Percentiles rank a stretch among this genome's conserved stretches.
phyloP scores from a whole-genome alignment of 2,797 vertebrate species.

The Eulemur rubriventer region DNA sequence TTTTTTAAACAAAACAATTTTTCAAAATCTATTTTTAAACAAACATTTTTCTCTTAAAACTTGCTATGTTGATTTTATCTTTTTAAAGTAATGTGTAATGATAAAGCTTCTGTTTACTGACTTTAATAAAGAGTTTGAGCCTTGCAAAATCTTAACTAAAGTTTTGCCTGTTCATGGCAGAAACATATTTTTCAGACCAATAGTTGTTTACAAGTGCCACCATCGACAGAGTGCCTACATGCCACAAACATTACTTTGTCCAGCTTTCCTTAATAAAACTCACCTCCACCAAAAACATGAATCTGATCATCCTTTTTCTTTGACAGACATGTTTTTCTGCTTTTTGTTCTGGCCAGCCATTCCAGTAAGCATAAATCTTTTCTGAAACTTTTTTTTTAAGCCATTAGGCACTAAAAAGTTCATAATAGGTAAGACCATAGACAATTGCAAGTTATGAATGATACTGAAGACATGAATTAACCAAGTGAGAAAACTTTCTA shows the following conservation, averaged over 20 bases:
- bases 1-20: constrained; percentile 7
- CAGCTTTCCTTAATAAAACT: constrained; percentile 25
- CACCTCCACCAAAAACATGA: not conserved
- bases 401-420: not conserved
- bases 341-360: not conserved
- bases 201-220: not conserved
- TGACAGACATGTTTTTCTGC: not conserved
- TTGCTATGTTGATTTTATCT: constrained; percentile 24
- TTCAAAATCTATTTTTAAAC: constrained; percentile 31
- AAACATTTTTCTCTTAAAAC: constrained; percentile 5
- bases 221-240: not conserved
- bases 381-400: constrained; percentile 4
- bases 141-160: constrained; percentile 24
- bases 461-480: not conserved
- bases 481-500: not conserved
- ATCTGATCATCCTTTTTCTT: not conserved
- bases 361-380: constrained; percentile 17
- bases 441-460: not conserved
- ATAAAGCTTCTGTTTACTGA: not conserved
- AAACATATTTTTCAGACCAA: not conserved
- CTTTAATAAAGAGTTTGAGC: not conserved
- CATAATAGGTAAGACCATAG: not conserved
- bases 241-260: not conserved
- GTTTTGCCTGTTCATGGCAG: not conserved
- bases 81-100: not conserved